Base-by-base conservation (phyloP, 2,888 invertebrate species). In the Meganola albula region DNA sequence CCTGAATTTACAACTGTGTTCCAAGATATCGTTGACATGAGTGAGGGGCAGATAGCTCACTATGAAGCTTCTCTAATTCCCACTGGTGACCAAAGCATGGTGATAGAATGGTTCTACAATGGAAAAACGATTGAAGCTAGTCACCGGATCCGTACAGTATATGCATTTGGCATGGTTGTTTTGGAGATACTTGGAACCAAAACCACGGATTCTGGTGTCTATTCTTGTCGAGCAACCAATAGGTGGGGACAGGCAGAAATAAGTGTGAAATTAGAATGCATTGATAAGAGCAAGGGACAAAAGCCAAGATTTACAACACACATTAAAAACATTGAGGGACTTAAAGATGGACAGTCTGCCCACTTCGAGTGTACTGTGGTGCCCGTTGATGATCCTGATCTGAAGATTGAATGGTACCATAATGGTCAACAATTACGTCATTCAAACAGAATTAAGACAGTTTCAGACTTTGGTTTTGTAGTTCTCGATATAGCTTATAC, bases 151-250 rank as follows among this genome's bases (percentile, higher is more conserved):
- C 89, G 96, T 64, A 98, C 98, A 7, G 96, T 97, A 8, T 95
- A 98, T 68, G 98, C 98, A 9, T 98, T 99, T 71, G 99, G 99
- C 32, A 97, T 97, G 92, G 97, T 98, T 11, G 96, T 98, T 24
- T 88, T 99, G 23, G 99, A 99, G 87, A 95, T 99, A 53, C 88
- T 96, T 10, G 98, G 98, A 42, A 96, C 96, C 1, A 96, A 96
- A 68, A 93, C 93, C 37, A 93, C 94, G 69, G 99, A 99, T 74
- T 92, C 95, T 12, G 98, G 98, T 23, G 91, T 90, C 13, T 97
- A 96, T 68, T 93, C 93, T 1, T 97, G 96, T 69, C 89, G 92
- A 40, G 97, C 97, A 2, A 95, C 93, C 1, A 97, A 97, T 69
- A 92, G 92, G 68, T 95, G 94, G 91, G 96, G 96, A 26, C 88